These are phyloP conservation scores for Conger conger DNA, from an alignment of 2,113 vertebrate genomes.

Conservation along the genomic window DNA sequence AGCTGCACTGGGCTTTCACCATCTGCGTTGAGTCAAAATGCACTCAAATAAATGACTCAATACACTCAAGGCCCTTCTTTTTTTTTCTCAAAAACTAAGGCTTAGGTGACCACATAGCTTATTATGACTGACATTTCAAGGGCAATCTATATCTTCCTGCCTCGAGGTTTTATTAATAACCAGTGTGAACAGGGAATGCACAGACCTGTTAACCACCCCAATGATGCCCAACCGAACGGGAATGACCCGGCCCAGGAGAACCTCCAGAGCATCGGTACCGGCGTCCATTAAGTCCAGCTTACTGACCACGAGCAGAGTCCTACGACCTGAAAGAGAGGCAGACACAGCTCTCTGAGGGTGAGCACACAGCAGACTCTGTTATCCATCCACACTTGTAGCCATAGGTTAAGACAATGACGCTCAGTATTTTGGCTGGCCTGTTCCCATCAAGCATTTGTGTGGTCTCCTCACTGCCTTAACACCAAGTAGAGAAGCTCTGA, in stretches of 20 bases:
- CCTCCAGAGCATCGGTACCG: slow-evolving; percentile 75
- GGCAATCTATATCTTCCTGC: neutral
- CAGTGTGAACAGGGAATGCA: neutral
- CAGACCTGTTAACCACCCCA: slow-evolving; percentile 79
- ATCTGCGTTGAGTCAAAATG: slow-evolving; percentile 7
- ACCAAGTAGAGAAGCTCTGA: no score
- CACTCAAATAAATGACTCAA: neutral
- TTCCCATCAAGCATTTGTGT: no score
- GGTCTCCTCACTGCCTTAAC: no score
- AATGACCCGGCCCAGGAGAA: slow-evolving; percentile 77
- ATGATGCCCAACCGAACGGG: slow-evolving; percentile 77
- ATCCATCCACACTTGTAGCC: neutral
- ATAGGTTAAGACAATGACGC: no score
- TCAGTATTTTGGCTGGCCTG: no score
- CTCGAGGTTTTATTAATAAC: neutral
- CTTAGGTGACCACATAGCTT: neutral
- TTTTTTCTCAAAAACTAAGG: neutral
- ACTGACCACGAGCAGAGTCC: slow-evolving; percentile 75
- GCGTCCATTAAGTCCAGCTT: slow-evolving; percentile 81
- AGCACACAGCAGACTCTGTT: neutral
- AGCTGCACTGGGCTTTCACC: neutral
- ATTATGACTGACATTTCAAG: neutral
- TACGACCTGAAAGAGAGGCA: slow-evolving; percentile 59
- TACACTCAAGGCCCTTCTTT: neutral
- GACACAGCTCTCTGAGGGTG: neutral